Evolutionary conservation across 2,113 vertebrate genomes (phyloP).

Genomic region (Okapia johnstoni): DNA sequence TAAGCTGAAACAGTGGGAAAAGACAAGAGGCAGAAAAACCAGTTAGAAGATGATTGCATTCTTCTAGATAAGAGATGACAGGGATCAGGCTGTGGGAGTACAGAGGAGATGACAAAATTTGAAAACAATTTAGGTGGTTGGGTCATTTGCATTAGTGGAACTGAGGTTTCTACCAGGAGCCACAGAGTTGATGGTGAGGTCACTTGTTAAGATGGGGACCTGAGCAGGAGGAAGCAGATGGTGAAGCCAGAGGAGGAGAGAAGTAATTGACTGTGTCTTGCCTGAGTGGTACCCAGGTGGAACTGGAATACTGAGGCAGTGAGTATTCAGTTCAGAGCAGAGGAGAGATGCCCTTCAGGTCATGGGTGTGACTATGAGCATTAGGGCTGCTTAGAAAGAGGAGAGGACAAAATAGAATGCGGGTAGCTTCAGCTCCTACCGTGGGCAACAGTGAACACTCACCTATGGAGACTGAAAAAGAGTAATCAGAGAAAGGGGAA

Average conservation of each 20-base stretch:
- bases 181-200: background rate
- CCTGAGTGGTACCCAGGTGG: background rate
- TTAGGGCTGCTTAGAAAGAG: background rate
- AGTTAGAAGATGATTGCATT: constrained; percentile 43
- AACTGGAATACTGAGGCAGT: background rate
- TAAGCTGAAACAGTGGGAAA: constrained; percentile 37
- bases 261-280: background rate
- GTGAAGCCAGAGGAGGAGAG: background rate
- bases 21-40: constrained; percentile 49
- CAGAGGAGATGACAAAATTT: constrained; percentile 47
- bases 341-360: background rate
- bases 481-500: background rate
- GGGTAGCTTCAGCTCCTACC: background rate
- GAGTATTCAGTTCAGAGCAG: background rate
- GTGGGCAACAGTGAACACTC: background rate
- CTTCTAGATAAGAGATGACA: constrained; percentile 50
- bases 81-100: constrained; percentile 10
- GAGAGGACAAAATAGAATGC: background rate
- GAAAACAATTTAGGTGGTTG: constrained; percentile 47
- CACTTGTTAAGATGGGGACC: background rate
- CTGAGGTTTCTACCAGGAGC: constrained; percentile 22
- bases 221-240: background rate
- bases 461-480: background rate
- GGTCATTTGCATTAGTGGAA: constrained; percentile 33
- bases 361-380: background rate